Percentiles rank a stretch among this genome's conserved stretches.
Evolutionary conservation across 1,140 invertebrate species (phyloP).

Genomic region (Pseudomyrmex gracilis): DNA sequence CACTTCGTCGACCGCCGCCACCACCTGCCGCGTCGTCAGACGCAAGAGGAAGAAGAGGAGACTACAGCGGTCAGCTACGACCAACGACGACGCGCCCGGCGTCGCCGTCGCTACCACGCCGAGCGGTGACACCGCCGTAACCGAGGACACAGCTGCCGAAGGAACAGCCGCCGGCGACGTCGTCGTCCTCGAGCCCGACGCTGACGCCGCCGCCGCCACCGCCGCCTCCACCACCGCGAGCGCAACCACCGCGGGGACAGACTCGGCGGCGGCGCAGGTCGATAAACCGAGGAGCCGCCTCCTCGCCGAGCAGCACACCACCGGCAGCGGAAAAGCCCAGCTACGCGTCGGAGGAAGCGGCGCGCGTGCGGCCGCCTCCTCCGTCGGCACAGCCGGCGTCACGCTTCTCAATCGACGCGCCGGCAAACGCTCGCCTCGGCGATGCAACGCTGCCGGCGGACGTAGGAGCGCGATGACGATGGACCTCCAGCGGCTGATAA

Average conservation of each 20-base stretch:
- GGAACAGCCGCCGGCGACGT: constrained; percentile 21
- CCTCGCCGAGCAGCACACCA: constrained; percentile 44
- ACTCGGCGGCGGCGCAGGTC: constrained; percentile 28
- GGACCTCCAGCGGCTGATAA: constrained; percentile 78
- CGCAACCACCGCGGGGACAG: constrained; percentile 2
- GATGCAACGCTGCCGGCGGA: constrained; percentile 70
- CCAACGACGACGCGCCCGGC: constrained; percentile 66
- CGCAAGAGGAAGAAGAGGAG: constrained; percentile 71
- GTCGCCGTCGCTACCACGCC: constrained; percentile 44
- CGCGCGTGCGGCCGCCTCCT: constrained; percentile 71
- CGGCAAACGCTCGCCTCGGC: constrained; percentile 70
- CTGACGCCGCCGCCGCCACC: neutral
- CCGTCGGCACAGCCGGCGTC: constrained; percentile 63
- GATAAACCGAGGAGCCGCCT: constrained; percentile 54
- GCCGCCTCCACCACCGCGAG: neutral
- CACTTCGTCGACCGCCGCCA: constrained; percentile 52
- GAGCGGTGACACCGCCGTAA: neutral
- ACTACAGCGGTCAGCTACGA: constrained; percentile 56
- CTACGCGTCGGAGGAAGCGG: constrained; percentile 69
- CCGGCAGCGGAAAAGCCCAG: constrained; percentile 50
- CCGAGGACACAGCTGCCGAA: neutral
- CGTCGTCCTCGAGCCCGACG: constrained; percentile 15
- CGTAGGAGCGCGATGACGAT: constrained; percentile 73
- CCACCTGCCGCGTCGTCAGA: constrained; percentile 60
- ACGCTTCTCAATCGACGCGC: constrained; percentile 70